These are phyloP conservation scores for Ammodytes marinus DNA, from an alignment of 2,113 vertebrate species.

Conservation along the genomic window DNA sequence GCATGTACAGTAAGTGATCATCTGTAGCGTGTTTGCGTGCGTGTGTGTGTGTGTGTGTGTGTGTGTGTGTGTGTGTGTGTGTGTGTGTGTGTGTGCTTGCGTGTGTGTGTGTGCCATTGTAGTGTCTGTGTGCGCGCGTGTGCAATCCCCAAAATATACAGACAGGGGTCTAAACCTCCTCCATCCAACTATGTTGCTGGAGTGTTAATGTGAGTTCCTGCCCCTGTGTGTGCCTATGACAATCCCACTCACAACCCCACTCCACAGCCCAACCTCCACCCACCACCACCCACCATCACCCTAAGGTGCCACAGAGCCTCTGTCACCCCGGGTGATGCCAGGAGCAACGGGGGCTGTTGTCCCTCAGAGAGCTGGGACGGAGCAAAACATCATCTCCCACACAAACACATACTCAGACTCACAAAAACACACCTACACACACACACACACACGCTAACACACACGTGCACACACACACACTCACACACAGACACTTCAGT, in stretches of 20 bases:
- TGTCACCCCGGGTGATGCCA: conserved; percentile 74
- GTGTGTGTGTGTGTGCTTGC: conserved; percentile 13
- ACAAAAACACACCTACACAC: conserved; percentile 16
- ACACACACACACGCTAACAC: conserved; percentile 12
- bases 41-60: conserved; percentile 7
- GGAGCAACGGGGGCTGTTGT: conserved; percentile 53
- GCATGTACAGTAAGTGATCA: neutral
- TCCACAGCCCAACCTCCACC: neutral
- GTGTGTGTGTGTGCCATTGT: conserved; percentile 10
- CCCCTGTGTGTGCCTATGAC: neutral
- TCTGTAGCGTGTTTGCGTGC: neutral
- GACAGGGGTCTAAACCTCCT: conserved; percentile 5
- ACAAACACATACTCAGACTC: conserved; percentile 3
- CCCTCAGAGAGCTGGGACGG: conserved; percentile 54
- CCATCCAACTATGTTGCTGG: conserved; percentile 4
- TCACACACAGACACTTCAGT: too few relatives aligned
- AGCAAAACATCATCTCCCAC: conserved; percentile 37
- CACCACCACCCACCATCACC: conserved; percentile 46
- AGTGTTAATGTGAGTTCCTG: neutral
- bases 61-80: neutral
- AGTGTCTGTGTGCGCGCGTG: neutral
- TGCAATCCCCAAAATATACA: neutral
- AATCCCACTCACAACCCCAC: neutral
- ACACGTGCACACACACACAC: neutral
- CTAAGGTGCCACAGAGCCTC: conserved; percentile 49